These are phyloP conservation scores for Caracal caracal DNA, from an alignment of 2,113 vertebrate genomes.

Conservation along the genomic window DNA sequence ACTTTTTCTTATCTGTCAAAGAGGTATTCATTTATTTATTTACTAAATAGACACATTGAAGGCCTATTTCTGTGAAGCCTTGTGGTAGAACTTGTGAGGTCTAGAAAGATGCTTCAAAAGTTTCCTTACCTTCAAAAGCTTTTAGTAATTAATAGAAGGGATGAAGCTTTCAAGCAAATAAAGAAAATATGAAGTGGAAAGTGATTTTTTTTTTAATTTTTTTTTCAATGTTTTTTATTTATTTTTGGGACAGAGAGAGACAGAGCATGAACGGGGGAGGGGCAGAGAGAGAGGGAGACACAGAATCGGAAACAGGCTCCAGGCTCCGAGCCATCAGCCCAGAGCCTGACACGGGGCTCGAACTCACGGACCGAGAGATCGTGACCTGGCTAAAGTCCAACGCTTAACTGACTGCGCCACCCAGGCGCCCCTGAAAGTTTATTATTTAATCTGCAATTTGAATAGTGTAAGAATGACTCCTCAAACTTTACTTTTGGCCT, in stretches of 20 bases:
- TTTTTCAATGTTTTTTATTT: too few relatives aligned
- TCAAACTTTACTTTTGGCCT: background rate
- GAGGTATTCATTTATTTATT: background rate
- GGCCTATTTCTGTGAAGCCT: background rate
- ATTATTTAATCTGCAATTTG: background rate
- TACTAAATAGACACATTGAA: background rate
- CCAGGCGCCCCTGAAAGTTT: background rate
- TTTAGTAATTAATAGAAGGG: background rate
- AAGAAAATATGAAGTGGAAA: background rate
- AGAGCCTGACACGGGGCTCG: too few relatives aligned
- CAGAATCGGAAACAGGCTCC: too few relatives aligned
- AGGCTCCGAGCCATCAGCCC: too few relatives aligned
- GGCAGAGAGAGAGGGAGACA: too few relatives aligned
- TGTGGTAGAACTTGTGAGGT: background rate
- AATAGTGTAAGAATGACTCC: background rate
- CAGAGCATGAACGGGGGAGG: too few relatives aligned
- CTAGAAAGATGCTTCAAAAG: background rate
- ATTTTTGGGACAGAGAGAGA: too few relatives aligned
- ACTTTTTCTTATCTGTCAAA: background rate
- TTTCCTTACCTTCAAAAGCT: background rate
- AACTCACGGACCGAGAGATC: too few relatives aligned
- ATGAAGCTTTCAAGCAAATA: background rate
- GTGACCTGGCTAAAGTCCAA: too few relatives aligned
- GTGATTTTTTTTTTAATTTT: background rate
- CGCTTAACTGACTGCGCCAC: too few relatives aligned